Evolutionary conservation across 2,797 vertebrate genomes (phyloP), one percentile per base, ranked within the genome.

Genomic region (Euthynnus affinis): DNA sequence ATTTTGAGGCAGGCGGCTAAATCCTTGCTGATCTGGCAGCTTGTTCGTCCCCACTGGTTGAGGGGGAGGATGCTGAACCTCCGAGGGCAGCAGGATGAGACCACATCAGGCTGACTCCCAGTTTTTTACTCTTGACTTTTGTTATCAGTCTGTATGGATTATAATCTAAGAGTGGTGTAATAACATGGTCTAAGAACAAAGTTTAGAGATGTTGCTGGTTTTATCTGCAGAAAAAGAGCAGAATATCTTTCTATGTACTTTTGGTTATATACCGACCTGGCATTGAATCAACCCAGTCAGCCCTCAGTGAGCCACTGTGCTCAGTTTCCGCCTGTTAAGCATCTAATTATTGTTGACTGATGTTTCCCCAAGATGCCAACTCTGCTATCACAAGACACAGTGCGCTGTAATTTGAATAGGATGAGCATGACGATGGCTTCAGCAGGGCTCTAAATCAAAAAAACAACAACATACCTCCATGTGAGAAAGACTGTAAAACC

Each of bases 11-110:
- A 46, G 64, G 49, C n/a, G 57, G 48, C 14, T 89, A 91, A 93
- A 90, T 90, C 88, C 85, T 61, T 20, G 40, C 68, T 88, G 81
- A 91, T 91, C 87, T 87, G 80, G 60, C 81, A 69, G 63, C 61
- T 71, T 66, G 55, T 65, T 82, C 17, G 18, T 78, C 76, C 51
- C 71, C 22, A 17, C 15, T 49, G 69, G 51, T 22, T 40, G 51
- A 56, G 20, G 69, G 59, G 76, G 66, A 15, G 40, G 70, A 63
- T 14, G 2, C 51, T 58, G 66, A 67, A 58, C 65, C 9, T 64
- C 25, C 68, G 65, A 81, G 64, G 69, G 8, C 72, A 55, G 67
- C 32, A 34, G 60, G 75, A 60, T 0, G 23, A 27, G 46, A 4
- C 22, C 67, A 57, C 12, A 34, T 60, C n/a, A 42, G 52, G 42